A percentile compares a stretch with the other conserved stretches of the same genome.
Conservation (phyloP, 92 coral and sea anemone genomes). For the Desmophyllum pertusum region DNA sequence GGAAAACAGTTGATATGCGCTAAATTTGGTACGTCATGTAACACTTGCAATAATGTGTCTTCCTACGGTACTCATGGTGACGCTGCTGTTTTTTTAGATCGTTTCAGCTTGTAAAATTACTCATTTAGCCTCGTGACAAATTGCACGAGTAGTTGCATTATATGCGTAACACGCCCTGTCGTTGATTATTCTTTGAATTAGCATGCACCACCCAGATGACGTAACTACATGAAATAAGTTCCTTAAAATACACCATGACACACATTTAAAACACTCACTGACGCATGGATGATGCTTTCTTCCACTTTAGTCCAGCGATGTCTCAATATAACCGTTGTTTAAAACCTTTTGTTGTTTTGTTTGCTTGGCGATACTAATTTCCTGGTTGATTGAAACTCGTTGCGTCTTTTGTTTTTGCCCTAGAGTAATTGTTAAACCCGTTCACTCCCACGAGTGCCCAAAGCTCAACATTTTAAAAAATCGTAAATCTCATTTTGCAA, state of each 20-base stretch:
- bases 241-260: background rate
- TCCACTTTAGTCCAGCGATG: background rate
- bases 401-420: background rate
- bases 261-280: background rate
- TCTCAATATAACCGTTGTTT: constrained; percentile 12
- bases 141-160: background rate
- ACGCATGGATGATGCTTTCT: background rate
- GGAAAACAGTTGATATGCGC: constrained; percentile 78
- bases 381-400: background rate
- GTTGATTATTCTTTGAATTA: background rate
- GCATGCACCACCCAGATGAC: constrained; percentile 9
- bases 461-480: too few species aligned
- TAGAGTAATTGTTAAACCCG: background rate
- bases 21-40: constrained; percentile 76
- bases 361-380: background rate
- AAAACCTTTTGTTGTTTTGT: background rate
- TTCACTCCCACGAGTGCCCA: too few species aligned
- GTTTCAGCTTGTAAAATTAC: constrained; percentile 4
- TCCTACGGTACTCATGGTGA: constrained; percentile 8
- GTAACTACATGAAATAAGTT: background rate
- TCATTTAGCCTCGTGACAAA: background rate
- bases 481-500: too few species aligned
- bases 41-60: background rate
- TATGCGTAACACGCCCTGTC: background rate
- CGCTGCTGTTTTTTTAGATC: constrained; percentile 12